Evolutionary conservation across 2,797 vertebrate genomes (phyloP).

Genomic region (Danionella dracula): DNA sequence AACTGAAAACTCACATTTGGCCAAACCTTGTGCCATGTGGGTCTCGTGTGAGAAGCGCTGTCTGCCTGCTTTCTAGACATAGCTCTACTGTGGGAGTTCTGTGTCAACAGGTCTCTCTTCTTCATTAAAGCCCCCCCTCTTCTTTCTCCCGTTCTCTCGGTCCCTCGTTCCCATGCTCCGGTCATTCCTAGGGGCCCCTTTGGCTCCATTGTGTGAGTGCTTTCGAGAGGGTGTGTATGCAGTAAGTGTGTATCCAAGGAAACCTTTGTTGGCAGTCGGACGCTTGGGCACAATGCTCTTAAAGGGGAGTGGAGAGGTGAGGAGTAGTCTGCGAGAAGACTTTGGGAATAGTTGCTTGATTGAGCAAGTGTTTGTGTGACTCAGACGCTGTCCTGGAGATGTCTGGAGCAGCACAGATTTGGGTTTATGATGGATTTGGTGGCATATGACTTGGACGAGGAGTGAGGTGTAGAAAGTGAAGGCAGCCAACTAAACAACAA

Average conservation of each 20-base stretch:
- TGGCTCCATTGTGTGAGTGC: constrained; percentile 37
- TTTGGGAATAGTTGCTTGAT: constrained; percentile 34
- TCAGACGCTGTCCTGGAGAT: constrained; percentile 8
- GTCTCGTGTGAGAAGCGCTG: neutral
- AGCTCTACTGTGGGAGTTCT: constrained; percentile 26
- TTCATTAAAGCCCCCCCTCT: constrained; percentile 31
- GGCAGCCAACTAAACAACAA: constrained; percentile 2
- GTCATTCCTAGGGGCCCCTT: constrained; percentile 48
- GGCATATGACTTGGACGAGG: constrained; percentile 19
- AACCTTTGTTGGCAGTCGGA: constrained; percentile 50
- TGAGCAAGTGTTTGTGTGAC: constrained; percentile 25
- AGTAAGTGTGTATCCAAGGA: constrained; percentile 45
- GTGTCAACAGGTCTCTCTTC: constrained; percentile 40
- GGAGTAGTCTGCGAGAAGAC: constrained; percentile 12
- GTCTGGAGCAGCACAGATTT: constrained; percentile 15
- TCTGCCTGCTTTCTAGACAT: constrained; percentile 19
- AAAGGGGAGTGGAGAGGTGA: neutral
- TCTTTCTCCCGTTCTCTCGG: constrained; percentile 16
- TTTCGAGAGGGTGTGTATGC: constrained; percentile 34
- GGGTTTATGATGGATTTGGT: constrained; percentile 11
- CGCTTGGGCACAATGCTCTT: constrained; percentile 50
- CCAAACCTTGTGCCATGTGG: neutral
- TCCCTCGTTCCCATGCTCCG: constrained; percentile 47
- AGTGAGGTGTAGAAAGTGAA: constrained; percentile 5
- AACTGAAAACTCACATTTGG: too few relatives aligned